Base-by-base conservation (phyloP, 1,140 invertebrate genomes). In the Drosophila arizonae region DNA sequence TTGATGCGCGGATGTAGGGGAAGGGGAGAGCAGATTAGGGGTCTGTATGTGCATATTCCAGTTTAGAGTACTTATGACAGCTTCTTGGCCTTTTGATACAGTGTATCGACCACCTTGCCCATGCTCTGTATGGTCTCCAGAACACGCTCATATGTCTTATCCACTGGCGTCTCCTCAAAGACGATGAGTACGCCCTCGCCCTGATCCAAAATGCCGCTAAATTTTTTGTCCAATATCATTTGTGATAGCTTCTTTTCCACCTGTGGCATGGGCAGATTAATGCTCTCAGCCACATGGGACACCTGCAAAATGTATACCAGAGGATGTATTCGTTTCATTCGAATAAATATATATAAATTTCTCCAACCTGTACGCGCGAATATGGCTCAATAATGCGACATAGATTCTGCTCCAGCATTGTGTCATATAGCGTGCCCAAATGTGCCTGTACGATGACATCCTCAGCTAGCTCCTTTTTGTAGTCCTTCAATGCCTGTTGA, bases 191-290 rank as follows among this genome's bases (percentile, higher is more conserved):
- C 97, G 73, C 94, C 98, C 92, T 98, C 97, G 56, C 98, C 98
- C 93, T 99, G 99, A 93, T 99, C 98, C 52, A 99, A 93, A 79
- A 99, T 99, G 17, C 98, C 98, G 93, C 96, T 95, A 75, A 99
- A 95, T 92, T 99, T 99, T 78, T 98, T 98, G 92, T 99, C 99
- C 86, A 99, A 93, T 91, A 99, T 99, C 99, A 99, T 99, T 92
- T 99, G 99, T 26, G 98, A 99, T 15, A 99, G 92, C 93, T 99
- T 99, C 92, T 99, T 98, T 92, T 99, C 99, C 50, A 99, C 98
- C 93, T 96, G 95, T 55, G 96, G 94, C 92, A 97, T 95, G 9
- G 96, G 95, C 48, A 99, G 93, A 89, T 97, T 96, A 93, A 99
- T 99, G 66, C 95, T 94, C 69, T 95, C 94, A 13, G 98, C 96